Percentiles rank a stretch among this genome's conserved stretches.
Conservation (phyloP, 2,113 vertebrate species). For the Thalassoma bifasciatum region DNA sequence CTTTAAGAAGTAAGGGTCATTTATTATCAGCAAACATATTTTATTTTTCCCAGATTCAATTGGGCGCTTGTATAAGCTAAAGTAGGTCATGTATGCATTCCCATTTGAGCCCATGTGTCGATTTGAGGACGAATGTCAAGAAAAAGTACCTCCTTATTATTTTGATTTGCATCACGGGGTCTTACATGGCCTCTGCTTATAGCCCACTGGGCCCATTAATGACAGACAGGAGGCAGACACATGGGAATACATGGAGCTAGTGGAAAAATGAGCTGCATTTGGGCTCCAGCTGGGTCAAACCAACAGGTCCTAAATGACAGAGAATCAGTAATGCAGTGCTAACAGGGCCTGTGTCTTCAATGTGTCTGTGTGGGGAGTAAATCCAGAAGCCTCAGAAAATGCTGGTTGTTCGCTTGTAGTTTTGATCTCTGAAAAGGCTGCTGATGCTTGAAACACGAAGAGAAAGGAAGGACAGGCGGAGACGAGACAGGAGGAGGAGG, state of each 20-base stretch:
- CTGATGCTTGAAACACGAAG: constrained; percentile 37
- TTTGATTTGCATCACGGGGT: constrained; percentile 1
- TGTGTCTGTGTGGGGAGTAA: not conserved
- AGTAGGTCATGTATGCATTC: not conserved
- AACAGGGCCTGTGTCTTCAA: constrained; percentile 6
- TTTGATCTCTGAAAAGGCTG: constrained; percentile 23
- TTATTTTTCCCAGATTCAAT: no score
- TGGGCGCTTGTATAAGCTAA: not conserved
- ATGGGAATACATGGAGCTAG: constrained; percentile 32
- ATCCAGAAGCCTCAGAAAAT: constrained; percentile 12
- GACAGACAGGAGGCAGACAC: constrained; percentile 19
- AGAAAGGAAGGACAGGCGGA: constrained; percentile 20
- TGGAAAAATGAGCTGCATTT: constrained; percentile 45
- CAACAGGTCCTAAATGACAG: constrained; percentile 46
- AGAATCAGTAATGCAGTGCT: constrained; percentile 20
- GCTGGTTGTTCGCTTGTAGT: not conserved
- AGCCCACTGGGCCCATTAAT: constrained; percentile 4
- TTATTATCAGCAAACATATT: no score
- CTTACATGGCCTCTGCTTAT: not conserved
- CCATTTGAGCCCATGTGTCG: not conserved
- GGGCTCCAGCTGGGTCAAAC: constrained; percentile 30
- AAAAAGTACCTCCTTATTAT: not conserved
- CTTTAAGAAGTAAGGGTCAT: no score
- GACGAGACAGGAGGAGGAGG: constrained; percentile 26
- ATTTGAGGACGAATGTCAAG: not conserved